Percentiles rank a stretch among this genome's conserved stretches.
Evolutionary conservation across 2,797 vertebrate genomes (phyloP).

Genomic region (Manis pentadactyla): DNA sequence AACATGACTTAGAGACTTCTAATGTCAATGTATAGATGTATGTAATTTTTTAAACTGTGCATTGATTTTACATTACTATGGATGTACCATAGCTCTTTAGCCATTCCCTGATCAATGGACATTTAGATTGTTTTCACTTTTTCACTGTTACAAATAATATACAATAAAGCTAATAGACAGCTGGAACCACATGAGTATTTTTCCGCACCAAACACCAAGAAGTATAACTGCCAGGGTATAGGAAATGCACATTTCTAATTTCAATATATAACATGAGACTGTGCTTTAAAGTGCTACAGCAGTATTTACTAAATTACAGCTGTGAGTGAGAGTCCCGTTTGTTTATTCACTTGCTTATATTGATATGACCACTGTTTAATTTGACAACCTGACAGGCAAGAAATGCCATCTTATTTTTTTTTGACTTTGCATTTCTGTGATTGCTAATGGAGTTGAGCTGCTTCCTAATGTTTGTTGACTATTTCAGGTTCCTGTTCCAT

Average conservation of each 20-base stretch:
- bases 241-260: background rate
- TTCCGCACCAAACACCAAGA: background rate
- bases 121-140: conserved; percentile 3
- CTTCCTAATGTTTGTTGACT: background rate
- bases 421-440: conserved; percentile 27
- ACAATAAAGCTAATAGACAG: background rate
- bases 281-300: background rate
- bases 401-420: conserved; percentile 14
- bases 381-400: background rate
- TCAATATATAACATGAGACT: background rate
- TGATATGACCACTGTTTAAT: background rate
- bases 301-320: background rate
- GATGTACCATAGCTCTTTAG: background rate
- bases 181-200: background rate
- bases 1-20: conserved; percentile 23
- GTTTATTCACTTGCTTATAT: background rate
- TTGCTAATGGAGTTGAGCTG: background rate
- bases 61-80: background rate
- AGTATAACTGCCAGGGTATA: background rate
- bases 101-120: background rate
- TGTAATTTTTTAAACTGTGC: background rate
- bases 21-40: background rate
- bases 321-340: background rate
- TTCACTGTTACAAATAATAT: conserved; percentile 1
- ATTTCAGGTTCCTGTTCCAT: background rate